Conservation (phyloP, 1,140 invertebrate genomes). For the Pseudomyrmex concolor region DNA sequence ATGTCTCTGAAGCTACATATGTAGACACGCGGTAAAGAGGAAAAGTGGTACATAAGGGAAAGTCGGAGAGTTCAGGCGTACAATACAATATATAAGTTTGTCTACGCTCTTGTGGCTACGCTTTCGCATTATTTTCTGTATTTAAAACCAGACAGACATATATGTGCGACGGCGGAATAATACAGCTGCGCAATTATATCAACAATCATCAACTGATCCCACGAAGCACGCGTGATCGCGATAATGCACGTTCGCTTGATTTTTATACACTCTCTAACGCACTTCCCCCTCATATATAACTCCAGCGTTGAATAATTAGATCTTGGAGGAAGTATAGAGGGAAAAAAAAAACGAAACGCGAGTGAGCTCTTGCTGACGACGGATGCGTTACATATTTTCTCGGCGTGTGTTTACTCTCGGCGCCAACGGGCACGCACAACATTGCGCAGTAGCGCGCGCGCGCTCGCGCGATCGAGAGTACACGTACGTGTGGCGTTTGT, state of each 20-base stretch:
- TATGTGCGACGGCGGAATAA: not conserved
- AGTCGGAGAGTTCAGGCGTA: constrained; percentile 8
- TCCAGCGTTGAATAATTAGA: too few species aligned
- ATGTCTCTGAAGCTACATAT: not conserved
- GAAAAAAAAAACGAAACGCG: not conserved
- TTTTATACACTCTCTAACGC: not conserved
- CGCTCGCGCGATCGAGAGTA: constrained; percentile 50
- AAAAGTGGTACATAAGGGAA: constrained; percentile 20
- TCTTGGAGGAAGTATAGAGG: not conserved
- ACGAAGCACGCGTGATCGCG: not conserved
- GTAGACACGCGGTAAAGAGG: not conserved
- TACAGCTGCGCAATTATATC: not conserved
- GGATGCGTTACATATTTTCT: not conserved
- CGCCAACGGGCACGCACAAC: constrained; percentile 2
- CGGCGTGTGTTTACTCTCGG: not conserved
- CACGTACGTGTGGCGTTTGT: constrained; percentile 52
- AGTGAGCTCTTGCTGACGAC: constrained; percentile 25
- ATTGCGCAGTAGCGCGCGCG: constrained; percentile 28
- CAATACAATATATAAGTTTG: not conserved
- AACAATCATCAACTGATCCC: not conserved
- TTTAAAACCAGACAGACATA: not conserved
- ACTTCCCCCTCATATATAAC: too few species aligned
- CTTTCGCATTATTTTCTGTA: constrained; percentile 26
- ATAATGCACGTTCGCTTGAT: not conserved
- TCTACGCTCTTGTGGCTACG: constrained; percentile 12